Base-by-base conservation (phyloP, 1,140 invertebrate genomes). In the Diabrotica virgifera region DNA sequence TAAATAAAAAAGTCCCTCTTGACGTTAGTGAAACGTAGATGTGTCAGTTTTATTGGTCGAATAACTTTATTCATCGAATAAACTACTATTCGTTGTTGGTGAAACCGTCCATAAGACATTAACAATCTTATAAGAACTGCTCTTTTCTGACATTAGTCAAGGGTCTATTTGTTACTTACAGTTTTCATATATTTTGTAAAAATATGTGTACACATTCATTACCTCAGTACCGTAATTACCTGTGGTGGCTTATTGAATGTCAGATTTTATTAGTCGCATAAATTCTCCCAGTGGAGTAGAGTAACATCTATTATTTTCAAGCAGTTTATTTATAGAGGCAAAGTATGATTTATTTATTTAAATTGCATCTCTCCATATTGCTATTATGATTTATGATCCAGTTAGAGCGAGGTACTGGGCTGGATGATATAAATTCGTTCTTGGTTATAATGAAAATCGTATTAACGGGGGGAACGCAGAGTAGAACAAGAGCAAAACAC, bases 281-380 rank as follows among this genome's bases (percentile, higher is more conserved):
- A 59, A 59, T 59, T 59, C 38, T 59, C n/a, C 58, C 14, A 46
- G 24, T 36, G 37, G 36, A 36, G 56, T 36, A 58, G 36, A 36
- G 56, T 38, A 59, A 50, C 40, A 59, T 50, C 58, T 51, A 59
- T 59, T 51, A 59, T 59, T 59, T 46, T 14, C 58, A 12, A 59
- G 36, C 38, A 59, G 58, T 59, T 59, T 59, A 57, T 57, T 57
- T 57, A 59, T 59, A 51, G 58, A 59, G 58, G 38, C 50, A 59
- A 59, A 59, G 37, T 59, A 59, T 59, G 58, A 59, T 59, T 59
- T 51, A 59, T 59, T 59, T 59, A 59, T 59, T 59, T 59, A 59
- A 59, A 59, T 59, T 59, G n/a, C 58, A 58, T 58, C 56, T 58
- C 56, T 36, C 35, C 56, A 36, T 58, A 59, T 37, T 59, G 58